phyloP scores from a whole-genome alignment of 1,140 invertebrate genomes.

The Calosoma granatense region DNA sequence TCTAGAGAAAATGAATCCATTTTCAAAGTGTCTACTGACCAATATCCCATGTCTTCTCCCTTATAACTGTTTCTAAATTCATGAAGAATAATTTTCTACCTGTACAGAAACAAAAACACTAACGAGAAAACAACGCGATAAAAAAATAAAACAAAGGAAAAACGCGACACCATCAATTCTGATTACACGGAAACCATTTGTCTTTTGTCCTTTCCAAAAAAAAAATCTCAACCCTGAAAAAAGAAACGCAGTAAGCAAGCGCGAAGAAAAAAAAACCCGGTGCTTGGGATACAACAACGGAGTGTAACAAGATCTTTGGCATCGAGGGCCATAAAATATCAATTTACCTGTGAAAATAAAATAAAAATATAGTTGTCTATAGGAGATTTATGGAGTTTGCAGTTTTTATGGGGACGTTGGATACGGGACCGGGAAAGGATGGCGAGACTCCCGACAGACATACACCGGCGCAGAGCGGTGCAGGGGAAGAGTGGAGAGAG shows the following conservation, averaged over 20 bases:
- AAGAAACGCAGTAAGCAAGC: not conserved
- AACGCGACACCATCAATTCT: constrained; percentile 4
- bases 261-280: too few relatives aligned
- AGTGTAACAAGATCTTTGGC: constrained; percentile 1
- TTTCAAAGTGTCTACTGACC: too few relatives aligned
- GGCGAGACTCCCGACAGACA: too few relatives aligned
- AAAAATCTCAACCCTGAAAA: not conserved
- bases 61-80: too few relatives aligned
- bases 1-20: too few relatives aligned
- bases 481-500: too few relatives aligned
- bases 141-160: constrained; percentile 9
- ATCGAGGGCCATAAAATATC: not conserved
- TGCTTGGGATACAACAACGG: too few relatives aligned
- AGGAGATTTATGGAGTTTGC: not conserved
- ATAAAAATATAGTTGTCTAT: not conserved
- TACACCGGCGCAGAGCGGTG: too few relatives aligned
- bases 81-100: too few relatives aligned
- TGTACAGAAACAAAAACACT: constrained; percentile 1
- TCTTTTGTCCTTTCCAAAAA: not conserved
- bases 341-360: not conserved
- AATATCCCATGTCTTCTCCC: too few relatives aligned
- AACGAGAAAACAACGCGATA: constrained; percentile 2
- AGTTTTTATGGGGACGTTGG: too few relatives aligned
- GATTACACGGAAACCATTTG: constrained; percentile 8
- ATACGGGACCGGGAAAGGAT: too few relatives aligned